phyloP scores from a whole-genome alignment of 2,113 vertebrate species.

The Oreocharis arfaki region DNA sequence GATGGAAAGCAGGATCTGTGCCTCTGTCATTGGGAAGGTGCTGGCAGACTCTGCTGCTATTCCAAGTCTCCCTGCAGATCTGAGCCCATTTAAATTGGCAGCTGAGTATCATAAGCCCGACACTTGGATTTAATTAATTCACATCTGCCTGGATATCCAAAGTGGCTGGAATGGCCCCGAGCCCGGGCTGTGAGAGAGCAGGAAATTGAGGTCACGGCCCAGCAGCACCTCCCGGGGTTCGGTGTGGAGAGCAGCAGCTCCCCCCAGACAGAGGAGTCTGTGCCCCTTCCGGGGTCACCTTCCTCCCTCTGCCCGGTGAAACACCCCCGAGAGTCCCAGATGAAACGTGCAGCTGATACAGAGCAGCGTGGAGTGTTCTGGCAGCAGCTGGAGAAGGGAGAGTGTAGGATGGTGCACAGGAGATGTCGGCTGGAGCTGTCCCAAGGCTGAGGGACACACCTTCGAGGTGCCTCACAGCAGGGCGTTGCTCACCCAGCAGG shows the following conservation, averaged over 20 bases:
- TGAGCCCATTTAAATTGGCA: neutral
- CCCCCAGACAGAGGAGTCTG: neutral
- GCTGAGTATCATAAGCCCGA: neutral
- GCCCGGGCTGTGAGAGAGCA: neutral
- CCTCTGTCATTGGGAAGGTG: neutral
- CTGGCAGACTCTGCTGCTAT: neutral
- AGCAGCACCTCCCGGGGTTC: neutral
- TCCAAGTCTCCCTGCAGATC: neutral
- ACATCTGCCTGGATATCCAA: neutral
- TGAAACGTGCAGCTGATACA: neutral
- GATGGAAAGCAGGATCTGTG: neutral
- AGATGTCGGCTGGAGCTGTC: neutral
- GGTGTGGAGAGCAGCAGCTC: neutral
- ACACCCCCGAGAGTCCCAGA: neutral
- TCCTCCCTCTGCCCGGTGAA: neutral
- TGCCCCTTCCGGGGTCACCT: neutral
- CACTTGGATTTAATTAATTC: slow-evolving; percentile 7
- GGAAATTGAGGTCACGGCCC: slow-evolving; percentile 10
- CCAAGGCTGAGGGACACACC: neutral
- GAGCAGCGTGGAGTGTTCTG: neutral
- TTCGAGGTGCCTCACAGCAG: neutral
- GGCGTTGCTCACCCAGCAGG: neutral
- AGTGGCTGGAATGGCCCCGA: neutral
- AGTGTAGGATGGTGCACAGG: neutral
- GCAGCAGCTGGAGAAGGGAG: neutral